Conservation (phyloP, 2,888 invertebrate species). For the Plebejus argus region DNA sequence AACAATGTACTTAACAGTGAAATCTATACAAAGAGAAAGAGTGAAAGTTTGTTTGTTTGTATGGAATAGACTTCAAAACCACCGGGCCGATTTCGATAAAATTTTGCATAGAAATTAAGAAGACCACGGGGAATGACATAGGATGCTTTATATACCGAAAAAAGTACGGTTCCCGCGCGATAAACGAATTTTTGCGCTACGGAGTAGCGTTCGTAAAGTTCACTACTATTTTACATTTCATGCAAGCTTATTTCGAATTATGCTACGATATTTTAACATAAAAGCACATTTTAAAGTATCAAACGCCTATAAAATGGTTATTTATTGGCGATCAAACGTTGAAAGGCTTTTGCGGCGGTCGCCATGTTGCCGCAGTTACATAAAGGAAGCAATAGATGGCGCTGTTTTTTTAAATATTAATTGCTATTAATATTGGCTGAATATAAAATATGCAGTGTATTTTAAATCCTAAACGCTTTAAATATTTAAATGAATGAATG, state of each 20-base stretch:
- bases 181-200: too few relatives aligned
- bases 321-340: background rate
- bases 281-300: slow-evolving; percentile 38
- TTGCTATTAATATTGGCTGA: too few relatives aligned
- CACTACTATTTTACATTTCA: background rate
- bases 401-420: background rate
- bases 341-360: background rate
- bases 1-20: too few relatives aligned
- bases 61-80: background rate
- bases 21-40: background rate
- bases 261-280: background rate
- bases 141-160: too few relatives aligned
- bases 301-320: slow-evolving; percentile 34
- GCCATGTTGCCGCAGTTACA: background rate
- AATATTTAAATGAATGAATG: too few relatives aligned
- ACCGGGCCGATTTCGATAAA: background rate
- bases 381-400: background rate
- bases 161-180: too few relatives aligned
- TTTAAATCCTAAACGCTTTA: too few relatives aligned
- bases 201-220: too few relatives aligned
- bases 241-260: background rate
- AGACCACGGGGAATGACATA: too few relatives aligned
- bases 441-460: too few relatives aligned
- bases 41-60: background rate
- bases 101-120: too few relatives aligned